phyloP scores from a whole-genome alignment of 1,140 invertebrate genomes.

The Ephestia elutella region DNA sequence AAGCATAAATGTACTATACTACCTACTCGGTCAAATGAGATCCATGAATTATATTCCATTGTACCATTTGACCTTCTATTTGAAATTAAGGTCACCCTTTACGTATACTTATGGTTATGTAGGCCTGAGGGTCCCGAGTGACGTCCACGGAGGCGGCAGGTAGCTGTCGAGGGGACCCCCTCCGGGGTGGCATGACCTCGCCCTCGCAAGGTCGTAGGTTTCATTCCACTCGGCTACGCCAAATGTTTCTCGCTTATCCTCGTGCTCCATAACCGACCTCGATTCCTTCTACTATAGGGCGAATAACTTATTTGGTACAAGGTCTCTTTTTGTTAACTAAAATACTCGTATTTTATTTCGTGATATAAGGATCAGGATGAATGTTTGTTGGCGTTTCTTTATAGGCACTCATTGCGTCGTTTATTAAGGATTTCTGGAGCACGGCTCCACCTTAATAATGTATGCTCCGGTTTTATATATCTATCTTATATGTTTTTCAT shows the following conservation, averaged over 20 bases:
- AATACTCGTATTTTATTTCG: background rate
- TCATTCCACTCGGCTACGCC: slow-evolving; percentile 49
- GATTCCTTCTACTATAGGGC: slow-evolving; percentile 16
- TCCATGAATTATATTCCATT: background rate
- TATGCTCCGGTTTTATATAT: too few relatives aligned
- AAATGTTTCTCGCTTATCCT: slow-evolving; percentile 38
- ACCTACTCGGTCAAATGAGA: background rate
- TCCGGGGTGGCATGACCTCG: slow-evolving; percentile 48
- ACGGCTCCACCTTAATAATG: too few relatives aligned
- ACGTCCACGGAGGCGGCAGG: slow-evolving; percentile 50
- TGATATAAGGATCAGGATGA: too few relatives aligned
- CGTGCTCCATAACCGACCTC: slow-evolving; percentile 43
- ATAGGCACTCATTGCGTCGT: too few relatives aligned
- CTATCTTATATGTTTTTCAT: too few relatives aligned
- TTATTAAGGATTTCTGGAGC: too few relatives aligned
- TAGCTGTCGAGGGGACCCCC: slow-evolving; percentile 25
- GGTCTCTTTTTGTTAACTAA: background rate
- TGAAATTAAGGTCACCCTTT: slow-evolving; percentile 17
- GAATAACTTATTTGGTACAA: slow-evolving; percentile 15
- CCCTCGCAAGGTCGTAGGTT: slow-evolving; percentile 59
- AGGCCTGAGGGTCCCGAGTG: slow-evolving; percentile 29
- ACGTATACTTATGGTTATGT: slow-evolving; percentile 7
- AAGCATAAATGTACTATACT: too few relatives aligned
- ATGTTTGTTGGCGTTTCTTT: too few relatives aligned
- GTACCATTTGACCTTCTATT: slow-evolving; percentile 15